Percentiles rank a stretch among this genome's conserved stretches.
Evolutionary conservation across 2,888 invertebrate genomes (phyloP).

Genomic region (Caenorhabditis sp.): DNA sequence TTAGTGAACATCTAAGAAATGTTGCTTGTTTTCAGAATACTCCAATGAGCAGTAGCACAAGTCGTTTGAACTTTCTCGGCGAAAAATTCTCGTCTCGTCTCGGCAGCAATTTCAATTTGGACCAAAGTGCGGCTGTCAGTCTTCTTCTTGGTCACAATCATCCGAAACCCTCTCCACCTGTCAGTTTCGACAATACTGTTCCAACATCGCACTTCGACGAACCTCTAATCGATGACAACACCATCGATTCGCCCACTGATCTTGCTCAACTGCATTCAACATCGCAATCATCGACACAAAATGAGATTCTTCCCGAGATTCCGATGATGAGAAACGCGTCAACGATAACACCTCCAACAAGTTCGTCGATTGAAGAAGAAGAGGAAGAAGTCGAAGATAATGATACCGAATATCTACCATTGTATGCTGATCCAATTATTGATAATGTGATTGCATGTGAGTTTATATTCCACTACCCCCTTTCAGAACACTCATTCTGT

Average conservation of each 20-base stretch:
- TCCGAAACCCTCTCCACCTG: not conserved
- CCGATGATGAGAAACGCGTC: not conserved
- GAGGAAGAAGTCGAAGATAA: constrained; percentile 17
- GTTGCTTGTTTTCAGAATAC: constrained; percentile 26
- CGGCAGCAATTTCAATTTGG: constrained; percentile 49
- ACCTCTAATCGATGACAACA: constrained; percentile 12
- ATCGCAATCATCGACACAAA: not conserved
- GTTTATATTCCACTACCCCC: constrained; percentile 5
- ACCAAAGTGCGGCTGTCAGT: constrained; percentile 35
- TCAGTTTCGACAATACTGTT: not conserved
- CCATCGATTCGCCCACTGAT: not conserved
- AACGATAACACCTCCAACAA: constrained; percentile 14
- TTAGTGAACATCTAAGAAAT: too few relatives aligned
- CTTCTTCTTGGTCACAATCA: constrained; percentile 29
- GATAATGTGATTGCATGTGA: constrained; percentile 52
- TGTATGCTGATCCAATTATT: constrained; percentile 44
- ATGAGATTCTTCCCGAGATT: not conserved
- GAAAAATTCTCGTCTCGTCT: constrained; percentile 45
- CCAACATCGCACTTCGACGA: constrained; percentile 1
- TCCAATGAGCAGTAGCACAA: constrained; percentile 10
- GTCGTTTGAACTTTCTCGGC: constrained; percentile 20
- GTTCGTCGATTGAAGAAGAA: constrained; percentile 31
- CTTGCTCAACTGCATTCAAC: not conserved
- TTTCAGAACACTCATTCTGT: not conserved
- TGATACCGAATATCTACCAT: constrained; percentile 25